A percentile compares a stretch with the other conserved stretches of the same genome.
Evolutionary conservation across 2,113 vertebrate species (phyloP).

Genomic region (Plestiodon gilberti): DNA sequence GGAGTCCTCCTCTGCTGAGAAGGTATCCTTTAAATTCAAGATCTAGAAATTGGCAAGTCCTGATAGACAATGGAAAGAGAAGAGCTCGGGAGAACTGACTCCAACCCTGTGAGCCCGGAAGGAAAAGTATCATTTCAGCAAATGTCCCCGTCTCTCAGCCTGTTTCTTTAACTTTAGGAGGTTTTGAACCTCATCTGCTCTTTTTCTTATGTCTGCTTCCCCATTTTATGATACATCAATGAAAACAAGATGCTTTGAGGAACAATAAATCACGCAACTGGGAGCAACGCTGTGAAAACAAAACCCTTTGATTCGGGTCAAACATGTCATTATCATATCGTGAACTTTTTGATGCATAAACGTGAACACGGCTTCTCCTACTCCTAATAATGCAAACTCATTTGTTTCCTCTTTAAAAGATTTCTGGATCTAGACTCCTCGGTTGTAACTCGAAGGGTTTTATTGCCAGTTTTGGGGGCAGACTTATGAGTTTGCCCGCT

Average conservation of each 20-base stretch:
- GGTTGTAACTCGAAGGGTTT: slow-evolving; percentile 46
- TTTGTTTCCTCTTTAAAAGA: slow-evolving; percentile 33
- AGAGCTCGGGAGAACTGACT: background rate
- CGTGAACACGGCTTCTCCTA: background rate
- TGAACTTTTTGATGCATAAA: slow-evolving; percentile 9
- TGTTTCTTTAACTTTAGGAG: background rate
- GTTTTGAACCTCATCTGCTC: background rate
- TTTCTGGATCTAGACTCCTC: slow-evolving; percentile 29
- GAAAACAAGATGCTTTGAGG: background rate
- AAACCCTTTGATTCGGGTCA: slow-evolving; percentile 7
- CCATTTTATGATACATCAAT: background rate
- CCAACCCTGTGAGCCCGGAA: background rate
- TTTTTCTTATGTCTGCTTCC: background rate
- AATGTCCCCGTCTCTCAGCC: background rate
- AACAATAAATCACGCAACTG: background rate
- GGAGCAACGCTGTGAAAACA: background rate
- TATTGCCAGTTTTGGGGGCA: slow-evolving; percentile 27
- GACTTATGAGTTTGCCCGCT: background rate
- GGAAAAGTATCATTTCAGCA: background rate
- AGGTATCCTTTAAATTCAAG: too few relatives aligned
- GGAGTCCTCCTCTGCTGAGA: too few relatives aligned
- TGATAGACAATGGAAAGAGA: background rate
- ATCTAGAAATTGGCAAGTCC: too few relatives aligned
- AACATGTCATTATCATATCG: slow-evolving; percentile 18
- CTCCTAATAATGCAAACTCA: background rate